Evolutionary conservation across 2,113 vertebrate species (phyloP).

Genomic region (Vimba vimba): DNA sequence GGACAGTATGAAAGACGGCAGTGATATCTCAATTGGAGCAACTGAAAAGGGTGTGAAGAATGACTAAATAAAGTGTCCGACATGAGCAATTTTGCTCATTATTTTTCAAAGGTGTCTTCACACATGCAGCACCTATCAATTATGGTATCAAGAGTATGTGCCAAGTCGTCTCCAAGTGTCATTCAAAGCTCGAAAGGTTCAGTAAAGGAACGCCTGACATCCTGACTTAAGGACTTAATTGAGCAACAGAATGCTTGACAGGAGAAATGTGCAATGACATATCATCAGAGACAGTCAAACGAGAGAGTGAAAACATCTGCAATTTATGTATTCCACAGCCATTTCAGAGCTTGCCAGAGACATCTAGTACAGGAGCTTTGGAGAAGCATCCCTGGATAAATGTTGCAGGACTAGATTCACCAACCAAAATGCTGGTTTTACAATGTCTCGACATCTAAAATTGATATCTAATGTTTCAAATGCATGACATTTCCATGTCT

Average conservation of each 20-base stretch:
- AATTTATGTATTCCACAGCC: not conserved
- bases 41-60: not conserved
- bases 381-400: not conserved
- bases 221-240: conserved; percentile 47
- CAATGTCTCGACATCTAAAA: not conserved
- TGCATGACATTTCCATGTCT: not conserved
- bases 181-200: conserved; percentile 11
- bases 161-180: conserved; percentile 18
- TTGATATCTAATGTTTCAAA: not conserved
- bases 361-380: not conserved
- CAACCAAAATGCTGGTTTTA: not conserved
- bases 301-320: conserved; percentile 15
- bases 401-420: not conserved
- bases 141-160: conserved; percentile 35
- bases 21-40: conserved; percentile 24
- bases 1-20: not conserved
- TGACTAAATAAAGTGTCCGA: not conserved
- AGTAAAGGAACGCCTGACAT: conserved; percentile 6
- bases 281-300: conserved; percentile 20
- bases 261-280: conserved; percentile 37
- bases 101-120: conserved; percentile 35
- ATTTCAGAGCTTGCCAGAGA: not conserved
- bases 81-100: conserved; percentile 20
- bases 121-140: conserved; percentile 29
- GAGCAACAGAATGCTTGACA: conserved; percentile 41